These are phyloP conservation scores for Netta rufina DNA, from an alignment of 2,797 vertebrate genomes.

Conservation along the genomic window DNA sequence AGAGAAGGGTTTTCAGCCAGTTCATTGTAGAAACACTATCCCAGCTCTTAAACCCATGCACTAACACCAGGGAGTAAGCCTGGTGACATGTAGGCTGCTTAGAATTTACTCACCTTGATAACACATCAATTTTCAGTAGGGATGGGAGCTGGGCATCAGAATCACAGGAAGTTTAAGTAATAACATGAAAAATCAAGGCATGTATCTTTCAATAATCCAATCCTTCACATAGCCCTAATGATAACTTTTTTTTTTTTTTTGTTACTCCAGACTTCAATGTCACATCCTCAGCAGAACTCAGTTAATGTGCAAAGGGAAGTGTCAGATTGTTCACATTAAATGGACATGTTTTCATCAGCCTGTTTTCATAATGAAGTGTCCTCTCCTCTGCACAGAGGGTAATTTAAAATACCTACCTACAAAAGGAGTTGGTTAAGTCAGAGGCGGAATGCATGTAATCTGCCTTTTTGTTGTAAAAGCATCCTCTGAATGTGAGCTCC, in stretches of 20 bases:
- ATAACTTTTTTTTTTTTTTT: not conserved
- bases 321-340: not conserved
- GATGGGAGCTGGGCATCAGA: conserved; percentile 1
- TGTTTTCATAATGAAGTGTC: not conserved
- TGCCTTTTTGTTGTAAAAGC: not conserved
- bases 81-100: not conserved
- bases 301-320: not conserved
- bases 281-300: not conserved
- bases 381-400: not conserved
- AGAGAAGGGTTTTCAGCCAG: not conserved
- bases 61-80: not conserved
- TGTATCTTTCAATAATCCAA: not conserved
- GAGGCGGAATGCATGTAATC: not conserved
- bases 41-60: not conserved
- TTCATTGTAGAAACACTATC: not conserved
- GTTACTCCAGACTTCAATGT: not conserved
- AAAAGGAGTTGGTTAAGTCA: not conserved
- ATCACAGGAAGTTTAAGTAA: not conserved
- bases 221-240: not conserved
- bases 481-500: not conserved
- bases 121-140: not conserved
- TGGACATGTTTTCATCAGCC: not conserved
- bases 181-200: not conserved
- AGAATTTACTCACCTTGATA: not conserved
- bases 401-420: not conserved